Evolutionary conservation across 2,113 vertebrate species (phyloP).

Genomic region (Ciconia boyciana): DNA sequence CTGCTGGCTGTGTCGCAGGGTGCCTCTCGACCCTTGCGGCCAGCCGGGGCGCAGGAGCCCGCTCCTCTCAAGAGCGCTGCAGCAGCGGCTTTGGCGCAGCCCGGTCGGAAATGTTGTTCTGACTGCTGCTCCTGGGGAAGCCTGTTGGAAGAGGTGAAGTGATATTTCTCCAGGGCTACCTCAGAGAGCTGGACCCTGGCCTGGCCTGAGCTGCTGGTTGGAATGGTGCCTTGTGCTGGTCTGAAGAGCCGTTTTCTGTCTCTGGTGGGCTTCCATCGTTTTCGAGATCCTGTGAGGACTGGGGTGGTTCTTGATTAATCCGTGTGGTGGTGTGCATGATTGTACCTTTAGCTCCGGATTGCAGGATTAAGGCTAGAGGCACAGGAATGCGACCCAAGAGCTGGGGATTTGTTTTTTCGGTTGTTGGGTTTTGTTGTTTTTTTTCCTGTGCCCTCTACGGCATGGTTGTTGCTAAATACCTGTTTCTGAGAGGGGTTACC

Average conservation of each 20-base stretch:
- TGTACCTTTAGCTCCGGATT: not conserved
- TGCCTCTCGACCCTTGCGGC: rapidly evolving
- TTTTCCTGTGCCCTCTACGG: not conserved
- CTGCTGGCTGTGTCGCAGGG: rapidly evolving
- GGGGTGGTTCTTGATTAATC: not conserved
- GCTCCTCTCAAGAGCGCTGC: rapidly evolving
- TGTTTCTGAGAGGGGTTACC: not conserved
- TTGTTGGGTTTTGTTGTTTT: not conserved
- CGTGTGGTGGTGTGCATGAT: rapidly evolving
- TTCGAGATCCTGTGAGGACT: not conserved
- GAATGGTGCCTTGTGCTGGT: not conserved
- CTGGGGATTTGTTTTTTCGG: not conserved
- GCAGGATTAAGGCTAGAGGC: not conserved
- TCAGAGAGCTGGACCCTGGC: not conserved
- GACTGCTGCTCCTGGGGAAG: not conserved
- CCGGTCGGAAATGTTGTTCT: not conserved
- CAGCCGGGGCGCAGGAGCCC: rapidly evolving
- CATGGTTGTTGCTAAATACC: not conserved
- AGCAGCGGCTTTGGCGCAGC: not conserved
- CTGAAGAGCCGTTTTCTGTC: not conserved
- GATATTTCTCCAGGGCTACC: not conserved
- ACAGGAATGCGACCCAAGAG: rapidly evolving
- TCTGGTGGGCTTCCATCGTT: not conserved
- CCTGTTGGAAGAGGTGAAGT: too few relatives aligned
- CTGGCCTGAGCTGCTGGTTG: not conserved